phyloP scores from a whole-genome alignment of 1,140 invertebrate genomes.

The Dendroctonus valens region DNA sequence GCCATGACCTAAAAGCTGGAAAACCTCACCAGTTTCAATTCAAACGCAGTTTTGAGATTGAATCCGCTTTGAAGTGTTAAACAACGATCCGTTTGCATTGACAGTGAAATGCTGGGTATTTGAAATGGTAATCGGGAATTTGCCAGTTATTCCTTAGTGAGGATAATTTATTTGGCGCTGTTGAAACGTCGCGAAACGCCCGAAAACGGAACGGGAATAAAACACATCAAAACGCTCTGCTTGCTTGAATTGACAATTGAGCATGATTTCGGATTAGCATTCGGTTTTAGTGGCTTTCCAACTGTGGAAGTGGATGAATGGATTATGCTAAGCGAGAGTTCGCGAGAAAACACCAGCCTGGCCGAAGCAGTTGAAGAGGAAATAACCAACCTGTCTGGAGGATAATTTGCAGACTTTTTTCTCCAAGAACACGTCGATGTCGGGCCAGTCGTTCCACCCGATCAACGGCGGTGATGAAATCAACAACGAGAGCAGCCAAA shows the following conservation, averaged over 20 bases:
- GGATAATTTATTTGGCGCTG: constrained; percentile 3
- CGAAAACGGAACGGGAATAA: too few species aligned
- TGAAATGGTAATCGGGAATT: constrained; percentile 1
- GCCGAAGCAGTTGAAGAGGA: too few species aligned
- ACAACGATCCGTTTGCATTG: too few species aligned
- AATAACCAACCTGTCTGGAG: constrained; percentile 63
- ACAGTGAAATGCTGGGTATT: constrained; percentile 2
- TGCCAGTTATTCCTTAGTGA: not conserved
- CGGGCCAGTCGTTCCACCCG: constrained; percentile 96
- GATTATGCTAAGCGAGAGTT: too few species aligned
- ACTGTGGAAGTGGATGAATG: too few species aligned
- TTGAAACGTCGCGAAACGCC: too few species aligned
- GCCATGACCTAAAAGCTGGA: too few species aligned
- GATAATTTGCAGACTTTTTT: constrained; percentile 77
- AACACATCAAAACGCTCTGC: too few species aligned
- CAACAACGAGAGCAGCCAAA: constrained; percentile 87
- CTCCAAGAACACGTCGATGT: constrained; percentile 64
- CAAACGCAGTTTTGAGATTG: too few species aligned
- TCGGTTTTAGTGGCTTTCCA: not conserved
- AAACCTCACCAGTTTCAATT: too few species aligned
- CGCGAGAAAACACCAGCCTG: too few species aligned
- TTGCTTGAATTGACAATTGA: constrained; percentile 6
- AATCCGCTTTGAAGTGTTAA: too few species aligned
- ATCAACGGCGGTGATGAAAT: constrained; percentile 95
- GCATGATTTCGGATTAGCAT: constrained; percentile 6